phyloP scores from a whole-genome alignment of 2,797 vertebrate species.

The Capromys pilorides region DNA sequence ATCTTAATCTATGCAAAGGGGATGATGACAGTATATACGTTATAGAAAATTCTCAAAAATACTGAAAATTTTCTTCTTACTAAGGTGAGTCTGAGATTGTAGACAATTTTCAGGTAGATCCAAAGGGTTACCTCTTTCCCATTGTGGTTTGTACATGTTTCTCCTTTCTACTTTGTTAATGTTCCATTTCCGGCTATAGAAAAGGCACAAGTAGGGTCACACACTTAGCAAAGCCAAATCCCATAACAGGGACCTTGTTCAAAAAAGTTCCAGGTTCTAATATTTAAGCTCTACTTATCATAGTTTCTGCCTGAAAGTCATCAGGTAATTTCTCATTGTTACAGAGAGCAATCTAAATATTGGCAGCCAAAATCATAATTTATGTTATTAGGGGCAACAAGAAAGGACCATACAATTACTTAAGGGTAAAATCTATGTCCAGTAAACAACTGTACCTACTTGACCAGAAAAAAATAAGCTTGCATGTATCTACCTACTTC shows the following conservation, averaged over 20 bases:
- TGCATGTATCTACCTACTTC: neutral
- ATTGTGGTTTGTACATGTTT: neutral
- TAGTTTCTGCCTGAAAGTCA: neutral
- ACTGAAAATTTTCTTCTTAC: neutral
- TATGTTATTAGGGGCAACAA: slow-evolving; percentile 75
- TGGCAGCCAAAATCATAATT: slow-evolving; percentile 77
- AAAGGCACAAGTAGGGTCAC: neutral
- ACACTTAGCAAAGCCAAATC: neutral
- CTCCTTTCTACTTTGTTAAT: neutral
- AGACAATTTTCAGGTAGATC: neutral
- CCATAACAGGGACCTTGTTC: neutral
- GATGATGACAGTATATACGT: neutral
- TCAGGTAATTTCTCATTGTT: slow-evolving; percentile 58
- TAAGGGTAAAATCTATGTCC: slow-evolving; percentile 28
- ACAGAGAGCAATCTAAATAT: slow-evolving; percentile 53
- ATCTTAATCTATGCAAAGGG: neutral
- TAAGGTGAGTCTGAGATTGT: neutral
- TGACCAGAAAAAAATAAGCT: slow-evolving; percentile 49
- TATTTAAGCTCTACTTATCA: neutral
- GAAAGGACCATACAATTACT: slow-evolving; percentile 32
- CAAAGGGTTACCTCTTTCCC: neutral
- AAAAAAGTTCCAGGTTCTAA: neutral
- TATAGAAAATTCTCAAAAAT: neutral
- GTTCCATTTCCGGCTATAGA: neutral
- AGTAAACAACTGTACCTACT: slow-evolving; percentile 63